Evolutionary conservation across 2,113 vertebrate species (phyloP).

Genomic region (Eretmochelys imbricata): DNA sequence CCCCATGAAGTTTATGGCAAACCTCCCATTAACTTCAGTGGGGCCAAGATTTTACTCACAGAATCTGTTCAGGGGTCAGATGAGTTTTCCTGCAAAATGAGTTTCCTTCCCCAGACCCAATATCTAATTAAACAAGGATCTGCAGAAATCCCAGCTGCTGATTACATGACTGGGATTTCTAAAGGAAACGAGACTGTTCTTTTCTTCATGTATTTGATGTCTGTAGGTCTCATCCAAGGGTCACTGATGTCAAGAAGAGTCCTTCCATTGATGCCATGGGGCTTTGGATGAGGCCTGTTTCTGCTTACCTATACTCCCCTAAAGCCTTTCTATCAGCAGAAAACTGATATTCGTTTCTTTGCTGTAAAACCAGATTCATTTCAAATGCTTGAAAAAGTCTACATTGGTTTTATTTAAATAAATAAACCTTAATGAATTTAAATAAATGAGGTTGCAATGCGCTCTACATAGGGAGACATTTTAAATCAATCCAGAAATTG

Average conservation of each 20-base stretch:
- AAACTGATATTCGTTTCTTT: not conserved
- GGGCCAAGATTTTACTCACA: not conserved
- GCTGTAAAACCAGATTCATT: constrained; percentile 10
- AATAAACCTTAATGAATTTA: not conserved
- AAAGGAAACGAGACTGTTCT: not conserved
- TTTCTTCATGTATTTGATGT: not conserved
- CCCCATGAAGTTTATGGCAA: not conserved
- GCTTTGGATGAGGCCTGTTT: not conserved
- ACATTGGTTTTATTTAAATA: constrained; percentile 9
- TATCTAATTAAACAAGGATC: not conserved
- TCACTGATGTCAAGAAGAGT: not conserved
- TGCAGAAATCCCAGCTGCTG: not conserved
- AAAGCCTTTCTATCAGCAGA: not conserved
- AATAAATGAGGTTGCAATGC: not conserved
- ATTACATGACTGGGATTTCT: not conserved
- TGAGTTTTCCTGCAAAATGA: not conserved
- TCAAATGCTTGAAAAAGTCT: not conserved
- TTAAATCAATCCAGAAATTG: not conserved
- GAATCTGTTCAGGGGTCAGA: not conserved
- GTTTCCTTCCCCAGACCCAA: not conserved
- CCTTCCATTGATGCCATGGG: not conserved
- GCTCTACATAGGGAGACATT: not conserved
- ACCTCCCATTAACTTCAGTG: not conserved
- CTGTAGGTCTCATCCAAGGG: not conserved
- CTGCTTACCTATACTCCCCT: not conserved